Percentiles rank a stretch among this genome's conserved stretches.
Evolutionary conservation across 2,888 invertebrate species (phyloP).

Genomic region (Athetis lepigone): DNA sequence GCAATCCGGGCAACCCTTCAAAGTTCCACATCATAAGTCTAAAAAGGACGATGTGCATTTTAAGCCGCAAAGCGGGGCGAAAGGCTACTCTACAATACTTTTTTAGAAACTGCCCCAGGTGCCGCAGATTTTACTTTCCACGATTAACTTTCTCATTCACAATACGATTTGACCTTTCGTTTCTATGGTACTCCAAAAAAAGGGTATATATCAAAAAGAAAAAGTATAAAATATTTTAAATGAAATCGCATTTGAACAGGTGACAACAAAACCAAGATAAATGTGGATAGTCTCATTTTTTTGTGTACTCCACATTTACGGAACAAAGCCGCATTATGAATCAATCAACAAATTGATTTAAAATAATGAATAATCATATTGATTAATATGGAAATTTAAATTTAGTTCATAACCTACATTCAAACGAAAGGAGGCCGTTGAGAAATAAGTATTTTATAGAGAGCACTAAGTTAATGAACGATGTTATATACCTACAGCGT

Average conservation of each 20-base stretch:
- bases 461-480: slow-evolving; percentile 65
- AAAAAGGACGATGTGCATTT: slow-evolving; percentile 30
- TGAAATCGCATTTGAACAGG: slow-evolving; percentile 7
- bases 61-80: slow-evolving; percentile 56
- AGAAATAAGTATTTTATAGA: slow-evolving; percentile 62
- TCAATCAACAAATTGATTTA: slow-evolving; percentile 15
- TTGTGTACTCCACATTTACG: not conserved
- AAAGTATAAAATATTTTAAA: slow-evolving; percentile 31
- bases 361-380: slow-evolving; percentile 33
- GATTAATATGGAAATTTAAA: slow-evolving; percentile 48
- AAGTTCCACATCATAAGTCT: too few relatives aligned
- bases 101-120: slow-evolving; percentile 82
- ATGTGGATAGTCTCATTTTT: not conserved
- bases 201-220: slow-evolving; percentile 72
- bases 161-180: slow-evolving; percentile 88
- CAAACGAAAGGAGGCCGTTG: slow-evolving; percentile 63
- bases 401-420: slow-evolving; percentile 63
- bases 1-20: too few relatives aligned
- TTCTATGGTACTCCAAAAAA: slow-evolving; percentile 81
- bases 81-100: slow-evolving; percentile 68
- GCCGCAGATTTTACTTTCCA: slow-evolving; percentile 87
- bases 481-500: slow-evolving; percentile 50
- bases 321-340: slow-evolving; percentile 1
- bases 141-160: slow-evolving; percentile 89
- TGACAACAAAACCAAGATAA: not conserved